Evolutionary conservation across 2,888 invertebrate genomes (phyloP).

Genomic region (Drosophila pegasa): DNA sequence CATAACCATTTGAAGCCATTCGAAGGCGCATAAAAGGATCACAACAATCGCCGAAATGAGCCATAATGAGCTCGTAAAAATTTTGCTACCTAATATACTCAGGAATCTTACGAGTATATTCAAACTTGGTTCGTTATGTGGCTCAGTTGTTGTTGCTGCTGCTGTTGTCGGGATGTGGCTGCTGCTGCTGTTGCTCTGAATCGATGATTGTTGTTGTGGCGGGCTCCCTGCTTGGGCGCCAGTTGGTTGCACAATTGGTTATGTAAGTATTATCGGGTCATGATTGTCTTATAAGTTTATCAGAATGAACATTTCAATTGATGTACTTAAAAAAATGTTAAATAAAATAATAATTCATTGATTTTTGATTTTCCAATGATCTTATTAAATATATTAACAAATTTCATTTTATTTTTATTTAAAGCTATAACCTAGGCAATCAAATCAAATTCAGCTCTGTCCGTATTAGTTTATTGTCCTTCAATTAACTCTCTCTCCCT

Average conservation of each 20-base stretch:
- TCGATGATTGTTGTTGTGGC: conserved; percentile 35
- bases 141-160: conserved; percentile 22
- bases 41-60: conserved; percentile 86
- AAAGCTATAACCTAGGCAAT: no score
- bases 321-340: not conserved
- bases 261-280: conserved; percentile 27
- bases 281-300: conserved; percentile 46
- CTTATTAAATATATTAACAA: no score
- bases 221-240: conserved; percentile 30
- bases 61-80: conserved; percentile 86
- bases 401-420: no score
- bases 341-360: no score
- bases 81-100: conserved; percentile 86
- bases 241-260: conserved; percentile 37
- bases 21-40: conserved; percentile 85
- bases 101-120: conserved; percentile 83
- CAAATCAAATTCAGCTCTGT: no score
- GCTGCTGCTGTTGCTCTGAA: conserved; percentile 10
- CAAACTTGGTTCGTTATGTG: conserved; percentile 78
- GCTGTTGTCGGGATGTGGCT: conserved; percentile 38
- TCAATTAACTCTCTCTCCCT: no score
- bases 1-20: conserved; percentile 84
- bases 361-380: no score
- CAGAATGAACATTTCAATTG: conserved; percentile 21
- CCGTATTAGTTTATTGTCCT: no score